A percentile compares a stretch with the other conserved stretches of the same genome.
These are phyloP conservation scores for Platorchestia sp. DNA, from an alignment of 1,140 invertebrate species.

Conservation along the genomic window DNA sequence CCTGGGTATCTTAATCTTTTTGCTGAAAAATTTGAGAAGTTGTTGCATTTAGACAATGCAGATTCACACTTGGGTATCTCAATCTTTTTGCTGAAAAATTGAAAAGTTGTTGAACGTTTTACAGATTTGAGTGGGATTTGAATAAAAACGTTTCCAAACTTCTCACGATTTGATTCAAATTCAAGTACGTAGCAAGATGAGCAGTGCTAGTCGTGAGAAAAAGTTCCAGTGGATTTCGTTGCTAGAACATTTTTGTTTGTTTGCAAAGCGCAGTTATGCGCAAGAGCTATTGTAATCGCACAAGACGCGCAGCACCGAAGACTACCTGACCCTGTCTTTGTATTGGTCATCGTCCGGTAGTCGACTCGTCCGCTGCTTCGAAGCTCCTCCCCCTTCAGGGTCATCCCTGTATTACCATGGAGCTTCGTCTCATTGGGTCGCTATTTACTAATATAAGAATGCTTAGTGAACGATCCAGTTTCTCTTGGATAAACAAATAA, in stretches of 20 bases:
- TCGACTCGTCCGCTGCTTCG: neutral
- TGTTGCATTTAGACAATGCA: too few relatives aligned
- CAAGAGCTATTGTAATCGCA: neutral
- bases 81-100: neutral
- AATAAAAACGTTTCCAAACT: too few relatives aligned
- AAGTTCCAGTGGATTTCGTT: neutral
- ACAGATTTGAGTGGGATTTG: too few relatives aligned
- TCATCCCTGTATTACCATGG: neutral
- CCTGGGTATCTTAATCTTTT: too few relatives aligned
- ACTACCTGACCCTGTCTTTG: slow-evolving; percentile 1
- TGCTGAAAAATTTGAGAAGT: neutral
- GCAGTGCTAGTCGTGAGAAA: neutral
- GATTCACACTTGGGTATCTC: too few relatives aligned
- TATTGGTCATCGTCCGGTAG: slow-evolving; percentile 22
- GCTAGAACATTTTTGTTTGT: neutral
- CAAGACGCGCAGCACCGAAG: neutral
- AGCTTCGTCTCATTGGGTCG: neutral
- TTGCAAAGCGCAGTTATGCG: neutral
- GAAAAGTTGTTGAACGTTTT: too few relatives aligned
- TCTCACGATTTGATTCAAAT: too few relatives aligned
- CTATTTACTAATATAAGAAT: neutral
- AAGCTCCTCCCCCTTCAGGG: slow-evolving; percentile 25
- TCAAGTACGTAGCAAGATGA: neutral
- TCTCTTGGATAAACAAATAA: neutral
- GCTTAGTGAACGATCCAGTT: neutral